Percentiles rank a stretch among this genome's conserved stretches.
These are phyloP conservation scores for Cryptocephalus moraei DNA, from an alignment of 2,888 invertebrate genomes.

Conservation along the genomic window DNA sequence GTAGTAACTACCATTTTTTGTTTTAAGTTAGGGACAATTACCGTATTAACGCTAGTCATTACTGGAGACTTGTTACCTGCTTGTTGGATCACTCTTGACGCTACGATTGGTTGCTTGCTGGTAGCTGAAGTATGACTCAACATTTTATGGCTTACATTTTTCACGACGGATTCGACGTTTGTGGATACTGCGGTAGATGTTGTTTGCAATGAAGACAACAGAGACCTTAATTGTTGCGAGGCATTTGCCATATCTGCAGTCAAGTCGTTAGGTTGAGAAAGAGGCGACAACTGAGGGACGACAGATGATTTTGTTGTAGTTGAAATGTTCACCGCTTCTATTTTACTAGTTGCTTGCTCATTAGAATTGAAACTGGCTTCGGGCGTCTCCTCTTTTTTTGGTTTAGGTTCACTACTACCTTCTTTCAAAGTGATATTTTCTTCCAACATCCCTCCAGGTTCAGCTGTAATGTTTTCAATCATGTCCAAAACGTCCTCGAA, in stretches of 20 bases:
- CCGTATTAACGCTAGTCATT: slow-evolving; percentile 23
- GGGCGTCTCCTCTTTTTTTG: slow-evolving; percentile 7
- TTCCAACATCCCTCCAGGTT: slow-evolving; percentile 26
- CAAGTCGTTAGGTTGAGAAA: slow-evolving; percentile 61
- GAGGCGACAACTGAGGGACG: slow-evolving; percentile 58
- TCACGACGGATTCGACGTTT: slow-evolving; percentile 37
- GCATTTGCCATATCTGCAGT: slow-evolving; percentile 63
- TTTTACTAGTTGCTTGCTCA: slow-evolving; percentile 1
- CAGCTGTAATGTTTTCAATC: slow-evolving; percentile 50
- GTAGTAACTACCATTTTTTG: slow-evolving; percentile 21
- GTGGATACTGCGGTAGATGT: slow-evolving; percentile 45
- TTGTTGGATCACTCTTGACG: slow-evolving; percentile 28
- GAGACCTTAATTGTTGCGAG: slow-evolving; percentile 55
- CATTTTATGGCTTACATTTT: slow-evolving; percentile 30
- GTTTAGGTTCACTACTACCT: neutral
- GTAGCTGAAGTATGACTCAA: slow-evolving; percentile 26
- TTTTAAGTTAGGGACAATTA: slow-evolving; percentile 30
- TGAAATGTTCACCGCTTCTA: slow-evolving; percentile 16
- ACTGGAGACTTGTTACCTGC: slow-evolving; percentile 20
- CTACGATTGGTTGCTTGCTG: slow-evolving; percentile 22
- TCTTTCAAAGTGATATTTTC: slow-evolving; percentile 20
- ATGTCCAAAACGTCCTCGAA: slow-evolving; percentile 62
- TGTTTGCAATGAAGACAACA: slow-evolving; percentile 55
- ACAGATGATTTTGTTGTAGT: slow-evolving; percentile 32
- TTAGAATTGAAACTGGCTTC: neutral